phyloP scores from a whole-genome alignment of 2,888 invertebrate genomes.

The Drosophila mayaguana region DNA sequence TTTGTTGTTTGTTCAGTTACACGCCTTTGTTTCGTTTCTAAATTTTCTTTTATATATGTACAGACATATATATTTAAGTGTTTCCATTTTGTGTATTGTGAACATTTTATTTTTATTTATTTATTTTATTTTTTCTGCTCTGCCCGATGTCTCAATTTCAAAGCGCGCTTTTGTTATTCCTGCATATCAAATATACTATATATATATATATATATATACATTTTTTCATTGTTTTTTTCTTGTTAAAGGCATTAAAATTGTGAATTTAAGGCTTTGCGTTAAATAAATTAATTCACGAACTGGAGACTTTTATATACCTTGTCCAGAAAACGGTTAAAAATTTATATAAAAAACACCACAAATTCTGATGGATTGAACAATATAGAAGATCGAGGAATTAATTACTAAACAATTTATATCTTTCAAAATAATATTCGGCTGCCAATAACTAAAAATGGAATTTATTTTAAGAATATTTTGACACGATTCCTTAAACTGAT shows the following conservation, averaged over 20 bases:
- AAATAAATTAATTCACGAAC: slow-evolving; percentile 78
- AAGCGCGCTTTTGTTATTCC: slow-evolving; percentile 66
- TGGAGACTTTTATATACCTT: slow-evolving; percentile 44
- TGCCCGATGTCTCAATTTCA: slow-evolving; percentile 75
- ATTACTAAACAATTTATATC: neutral
- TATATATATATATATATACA: neutral
- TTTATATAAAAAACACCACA: neutral
- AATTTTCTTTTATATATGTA: slow-evolving; percentile 56
- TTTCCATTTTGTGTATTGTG: slow-evolving; percentile 58
- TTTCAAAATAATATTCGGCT: neutral
- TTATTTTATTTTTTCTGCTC: slow-evolving; percentile 46
- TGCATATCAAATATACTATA: slow-evolving; percentile 11
- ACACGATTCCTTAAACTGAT: neutral
- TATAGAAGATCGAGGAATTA: neutral
- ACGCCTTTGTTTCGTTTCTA: slow-evolving; percentile 71
- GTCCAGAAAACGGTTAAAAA: neutral
- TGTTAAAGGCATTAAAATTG: slow-evolving; percentile 70
- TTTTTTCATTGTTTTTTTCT: slow-evolving; percentile 20
- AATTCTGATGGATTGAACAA: neutral
- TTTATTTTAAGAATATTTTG: neutral
- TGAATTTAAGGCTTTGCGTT: slow-evolving; percentile 73
- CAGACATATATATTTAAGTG: slow-evolving; percentile 43
- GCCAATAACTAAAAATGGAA: neutral
- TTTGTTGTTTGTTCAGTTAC: slow-evolving; percentile 53
- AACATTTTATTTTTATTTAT: slow-evolving; percentile 59